Conservation (phyloP, 2,888 invertebrate species). For the Drosophila quasianomalipes region DNA sequence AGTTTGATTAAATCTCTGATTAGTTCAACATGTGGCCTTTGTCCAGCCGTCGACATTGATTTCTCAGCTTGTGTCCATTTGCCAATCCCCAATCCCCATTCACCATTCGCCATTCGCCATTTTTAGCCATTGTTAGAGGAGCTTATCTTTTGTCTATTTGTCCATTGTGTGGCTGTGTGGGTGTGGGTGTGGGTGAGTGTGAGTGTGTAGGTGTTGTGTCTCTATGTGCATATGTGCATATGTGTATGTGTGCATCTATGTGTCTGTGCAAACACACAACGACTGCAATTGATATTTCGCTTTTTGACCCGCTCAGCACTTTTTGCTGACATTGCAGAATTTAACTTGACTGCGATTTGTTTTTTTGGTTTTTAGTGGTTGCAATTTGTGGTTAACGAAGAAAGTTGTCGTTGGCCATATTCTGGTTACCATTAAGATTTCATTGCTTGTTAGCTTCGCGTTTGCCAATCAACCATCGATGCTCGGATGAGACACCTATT, state of each 20-base stretch:
- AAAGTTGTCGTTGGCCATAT: slow-evolving; percentile 26
- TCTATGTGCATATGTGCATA: neutral
- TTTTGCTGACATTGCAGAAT: slow-evolving; percentile 21
- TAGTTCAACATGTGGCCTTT: slow-evolving; percentile 72
- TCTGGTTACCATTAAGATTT: slow-evolving; percentile 19
- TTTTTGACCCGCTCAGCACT: slow-evolving; percentile 15
- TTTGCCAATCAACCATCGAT: slow-evolving; percentile 28
- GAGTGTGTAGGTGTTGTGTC: neutral
- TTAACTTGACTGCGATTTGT: slow-evolving; percentile 16
- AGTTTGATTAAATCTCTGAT: slow-evolving; percentile 78
- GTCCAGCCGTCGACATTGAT: slow-evolving; percentile 68
- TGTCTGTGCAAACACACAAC: neutral
- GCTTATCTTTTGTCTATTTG: slow-evolving; percentile 20
- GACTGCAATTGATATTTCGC: slow-evolving; percentile 32
- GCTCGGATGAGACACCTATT: slow-evolving; percentile 14
- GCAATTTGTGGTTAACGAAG: slow-evolving; percentile 14
- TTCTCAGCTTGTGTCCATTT: slow-evolving; percentile 64
- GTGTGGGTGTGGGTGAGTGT: slow-evolving; percentile 9
- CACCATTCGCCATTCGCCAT: slow-evolving; percentile 12
- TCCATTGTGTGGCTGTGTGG: slow-evolving; percentile 21
- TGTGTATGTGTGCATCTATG: neutral
- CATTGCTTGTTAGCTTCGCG: slow-evolving; percentile 7
- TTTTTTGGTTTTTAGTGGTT: slow-evolving; percentile 19
- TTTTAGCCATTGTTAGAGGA: slow-evolving; percentile 52
- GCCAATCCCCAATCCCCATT: slow-evolving; percentile 21